These are phyloP conservation scores for Neostethus bicornis DNA, from an alignment of 2,797 vertebrate genomes.

Conservation along the genomic window DNA sequence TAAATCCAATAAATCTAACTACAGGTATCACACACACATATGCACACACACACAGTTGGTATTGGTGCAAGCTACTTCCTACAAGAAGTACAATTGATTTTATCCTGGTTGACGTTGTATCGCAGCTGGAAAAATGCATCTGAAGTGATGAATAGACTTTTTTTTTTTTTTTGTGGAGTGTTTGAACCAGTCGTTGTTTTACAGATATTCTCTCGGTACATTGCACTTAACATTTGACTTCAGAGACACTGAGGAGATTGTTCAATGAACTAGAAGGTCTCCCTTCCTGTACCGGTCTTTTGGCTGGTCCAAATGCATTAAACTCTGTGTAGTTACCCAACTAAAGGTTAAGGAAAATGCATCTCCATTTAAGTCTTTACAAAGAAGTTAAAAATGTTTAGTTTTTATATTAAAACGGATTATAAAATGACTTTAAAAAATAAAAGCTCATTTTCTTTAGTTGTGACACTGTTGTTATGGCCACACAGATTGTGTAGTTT, in stretches of 20 bases:
- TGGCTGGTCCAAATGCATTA: neutral
- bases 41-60: slow-evolving; percentile 9
- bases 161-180: slow-evolving; percentile 14
- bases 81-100: slow-evolving; percentile 21
- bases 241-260: slow-evolving; percentile 2
- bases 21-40: slow-evolving; percentile 50
- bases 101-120: slow-evolving; percentile 26
- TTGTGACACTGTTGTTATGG: no score
- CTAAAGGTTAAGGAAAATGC: neutral
- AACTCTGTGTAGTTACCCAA: neutral
- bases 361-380: neutral
- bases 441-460: no score
- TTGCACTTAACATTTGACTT: slow-evolving; percentile 16
- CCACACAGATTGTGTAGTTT: no score
- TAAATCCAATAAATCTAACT: slow-evolving; percentile 72
- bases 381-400: neutral
- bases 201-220: slow-evolving; percentile 3
- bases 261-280: slow-evolving; percentile 8
- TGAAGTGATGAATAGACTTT: slow-evolving; percentile 33
- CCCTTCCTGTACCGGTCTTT: slow-evolving; percentile 2
- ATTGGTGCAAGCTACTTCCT: slow-evolving; percentile 19
- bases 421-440: no score
- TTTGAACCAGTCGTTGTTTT: slow-evolving; percentile 27
- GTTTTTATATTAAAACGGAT: neutral
- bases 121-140: slow-evolving; percentile 35